Evolutionary conservation across 2,113 vertebrate genomes (phyloP).

Genomic region (Seriola dumerili): DNA sequence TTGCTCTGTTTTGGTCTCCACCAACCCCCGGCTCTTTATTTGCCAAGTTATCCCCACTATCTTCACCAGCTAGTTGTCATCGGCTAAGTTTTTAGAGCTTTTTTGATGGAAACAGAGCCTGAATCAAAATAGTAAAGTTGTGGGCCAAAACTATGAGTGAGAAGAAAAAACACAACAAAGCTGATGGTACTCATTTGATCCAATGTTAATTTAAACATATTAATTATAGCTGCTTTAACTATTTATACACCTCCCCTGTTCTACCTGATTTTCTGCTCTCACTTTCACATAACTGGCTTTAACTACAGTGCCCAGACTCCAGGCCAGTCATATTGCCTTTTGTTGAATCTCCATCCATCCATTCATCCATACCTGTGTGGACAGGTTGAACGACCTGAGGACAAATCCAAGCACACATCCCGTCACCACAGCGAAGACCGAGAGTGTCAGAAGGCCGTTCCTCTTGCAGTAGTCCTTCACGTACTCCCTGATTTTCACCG

Average conservation of each 20-base stretch:
- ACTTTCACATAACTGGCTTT: too few relatives aligned
- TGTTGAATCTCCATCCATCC: background rate
- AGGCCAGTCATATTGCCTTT: background rate
- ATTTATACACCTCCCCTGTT: too few relatives aligned
- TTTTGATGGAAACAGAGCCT: too few relatives aligned
- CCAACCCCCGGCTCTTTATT: background rate
- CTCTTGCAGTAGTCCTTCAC: constrained; percentile 83
- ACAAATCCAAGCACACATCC: constrained; percentile 89
- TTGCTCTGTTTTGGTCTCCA: background rate
- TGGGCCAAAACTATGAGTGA: background rate
- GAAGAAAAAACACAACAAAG: too few relatives aligned
- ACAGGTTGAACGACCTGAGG: constrained; percentile 85
- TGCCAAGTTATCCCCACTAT: background rate
- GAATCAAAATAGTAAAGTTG: background rate
- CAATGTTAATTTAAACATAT: too few relatives aligned
- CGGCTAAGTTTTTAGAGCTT: too few relatives aligned
- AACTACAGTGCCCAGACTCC: too few relatives aligned
- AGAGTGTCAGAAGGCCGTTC: constrained; percentile 89
- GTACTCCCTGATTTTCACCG: constrained; percentile 59
- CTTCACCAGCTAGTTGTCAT: background rate
- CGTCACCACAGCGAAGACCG: constrained; percentile 85
- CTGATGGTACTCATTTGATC: too few relatives aligned
- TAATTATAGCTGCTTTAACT: too few relatives aligned
- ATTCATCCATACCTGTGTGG: constrained; percentile 84
- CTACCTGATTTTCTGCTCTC: too few relatives aligned